Conservation (phyloP, 2,888 invertebrate species). For the Petrolisthes manimaculis region DNA sequence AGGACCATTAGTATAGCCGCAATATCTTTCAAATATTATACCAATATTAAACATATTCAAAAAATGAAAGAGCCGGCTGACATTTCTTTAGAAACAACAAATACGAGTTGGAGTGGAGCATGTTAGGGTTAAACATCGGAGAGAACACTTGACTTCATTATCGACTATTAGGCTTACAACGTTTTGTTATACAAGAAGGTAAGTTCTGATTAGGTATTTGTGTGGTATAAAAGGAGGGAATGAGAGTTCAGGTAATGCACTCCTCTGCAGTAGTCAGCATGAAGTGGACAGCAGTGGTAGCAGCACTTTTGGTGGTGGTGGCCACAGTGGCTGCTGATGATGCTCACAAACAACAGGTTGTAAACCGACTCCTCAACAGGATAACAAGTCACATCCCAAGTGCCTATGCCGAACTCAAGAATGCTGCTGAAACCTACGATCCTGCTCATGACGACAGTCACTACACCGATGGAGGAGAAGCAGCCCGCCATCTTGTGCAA, state of each 20-base stretch:
- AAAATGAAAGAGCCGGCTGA: too few relatives aligned
- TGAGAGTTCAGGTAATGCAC: neutral
- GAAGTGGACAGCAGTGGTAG: conserved; percentile 35
- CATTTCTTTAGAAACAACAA: neutral
- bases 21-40: too few relatives aligned
- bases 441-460: conserved; percentile 76
- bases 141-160: neutral
- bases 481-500: conserved; percentile 75
- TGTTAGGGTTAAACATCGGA: neutral
- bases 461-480: conserved; percentile 75
- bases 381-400: conserved; percentile 34
- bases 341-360: conserved; percentile 49
- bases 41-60: too few relatives aligned
- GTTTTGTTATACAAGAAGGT: too few relatives aligned
- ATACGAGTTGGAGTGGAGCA: neutral
- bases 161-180: too few relatives aligned
- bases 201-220: neutral
- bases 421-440: conserved; percentile 71
- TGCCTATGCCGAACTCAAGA: conserved; percentile 23
- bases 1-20: too few relatives aligned
- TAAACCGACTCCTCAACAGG: conserved; percentile 49
- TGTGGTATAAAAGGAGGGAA: conserved; percentile 25
- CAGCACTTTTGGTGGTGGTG: conserved; percentile 32
- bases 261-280: conserved; percentile 7
- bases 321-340: conserved; percentile 25